A percentile compares a stretch with the other conserved stretches of the same genome.
Conservation (phyloP, 2,888 invertebrate genomes). For the Nomada fabriciana region DNA sequence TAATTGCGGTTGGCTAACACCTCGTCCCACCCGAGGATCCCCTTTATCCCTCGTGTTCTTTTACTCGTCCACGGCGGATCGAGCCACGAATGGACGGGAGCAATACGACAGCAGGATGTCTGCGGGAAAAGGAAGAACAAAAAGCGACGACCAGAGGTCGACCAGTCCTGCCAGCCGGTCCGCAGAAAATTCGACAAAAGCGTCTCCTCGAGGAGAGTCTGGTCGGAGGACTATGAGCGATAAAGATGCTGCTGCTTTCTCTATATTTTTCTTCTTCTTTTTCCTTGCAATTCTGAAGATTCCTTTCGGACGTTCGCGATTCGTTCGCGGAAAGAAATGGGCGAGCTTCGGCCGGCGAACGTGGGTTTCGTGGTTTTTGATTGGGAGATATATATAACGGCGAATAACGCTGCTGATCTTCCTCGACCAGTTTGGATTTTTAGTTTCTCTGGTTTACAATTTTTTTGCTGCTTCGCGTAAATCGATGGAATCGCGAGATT, state of each 20-base stretch:
- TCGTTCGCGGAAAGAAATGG: not conserved
- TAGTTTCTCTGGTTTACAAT: too few species aligned
- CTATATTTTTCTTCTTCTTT: not conserved
- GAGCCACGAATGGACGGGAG: conserved; percentile 51
- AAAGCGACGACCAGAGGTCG: conserved; percentile 48
- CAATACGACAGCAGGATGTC: conserved; percentile 64
- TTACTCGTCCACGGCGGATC: conserved; percentile 19
- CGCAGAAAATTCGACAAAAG: conserved; percentile 61
- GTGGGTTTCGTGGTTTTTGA: not conserved
- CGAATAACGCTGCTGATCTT: too few species aligned
- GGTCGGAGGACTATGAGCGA: not conserved
- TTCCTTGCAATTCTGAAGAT: not conserved
- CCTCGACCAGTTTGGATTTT: too few species aligned
- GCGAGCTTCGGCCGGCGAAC: not conserved
- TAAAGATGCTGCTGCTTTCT: conserved; percentile 13
- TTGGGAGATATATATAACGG: too few species aligned
- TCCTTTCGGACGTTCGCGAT: not conserved
- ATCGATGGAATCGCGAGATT: too few species aligned
- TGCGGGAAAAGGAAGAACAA: conserved; percentile 46
- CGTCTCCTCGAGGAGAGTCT: conserved; percentile 9
- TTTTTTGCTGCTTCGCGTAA: too few species aligned
- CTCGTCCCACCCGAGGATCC: conserved; percentile 50
- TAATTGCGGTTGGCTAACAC: conserved; percentile 67
- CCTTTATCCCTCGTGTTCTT: conserved; percentile 44
- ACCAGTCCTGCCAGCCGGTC: conserved; percentile 44